Evolutionary conservation across 2,888 invertebrate species (phyloP).

Genomic region (Coenonympha arcania): DNA sequence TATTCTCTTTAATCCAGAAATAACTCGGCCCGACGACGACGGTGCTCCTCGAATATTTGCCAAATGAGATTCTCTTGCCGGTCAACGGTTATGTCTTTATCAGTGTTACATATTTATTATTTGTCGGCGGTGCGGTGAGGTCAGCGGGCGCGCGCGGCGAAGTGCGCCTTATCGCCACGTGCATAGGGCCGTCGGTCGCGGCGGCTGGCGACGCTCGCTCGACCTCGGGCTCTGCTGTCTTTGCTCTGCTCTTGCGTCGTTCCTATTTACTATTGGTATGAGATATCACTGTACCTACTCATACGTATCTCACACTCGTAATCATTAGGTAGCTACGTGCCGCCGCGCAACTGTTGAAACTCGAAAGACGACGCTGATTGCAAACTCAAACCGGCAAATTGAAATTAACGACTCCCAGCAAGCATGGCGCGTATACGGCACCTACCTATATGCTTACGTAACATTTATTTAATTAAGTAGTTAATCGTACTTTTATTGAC

Average conservation of each 20-base stretch:
- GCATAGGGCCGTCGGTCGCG: conserved; percentile 56
- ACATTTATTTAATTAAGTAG: background rate
- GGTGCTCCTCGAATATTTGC: conserved; percentile 42
- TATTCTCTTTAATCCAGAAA: conserved; percentile 41
- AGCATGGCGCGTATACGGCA: background rate
- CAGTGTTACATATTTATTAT: conserved; percentile 74
- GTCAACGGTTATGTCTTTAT: conserved; percentile 71
- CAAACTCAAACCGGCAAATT: too few relatives aligned
- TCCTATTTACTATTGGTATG: conserved; percentile 37
- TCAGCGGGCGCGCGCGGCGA: conserved; percentile 61
- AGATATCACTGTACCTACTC: conserved; percentile 24
- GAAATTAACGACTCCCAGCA: conserved; percentile 10
- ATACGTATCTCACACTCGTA: conserved; percentile 16
- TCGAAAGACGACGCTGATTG: conserved; percentile 1
- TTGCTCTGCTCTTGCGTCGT: conserved; percentile 67
- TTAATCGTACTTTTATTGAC: background rate
- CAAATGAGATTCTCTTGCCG: conserved; percentile 62
- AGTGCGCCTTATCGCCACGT: conserved; percentile 65
- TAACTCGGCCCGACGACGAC: conserved; percentile 42
- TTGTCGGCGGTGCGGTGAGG: conserved; percentile 67
- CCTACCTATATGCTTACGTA: background rate
- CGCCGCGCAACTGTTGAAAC: conserved; percentile 7
- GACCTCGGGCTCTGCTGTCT: conserved; percentile 60
- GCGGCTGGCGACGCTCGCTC: conserved; percentile 41
- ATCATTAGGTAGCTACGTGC: background rate